Evolutionary conservation across 2,113 vertebrate species (phyloP).

Genomic region (Benitochromis conjunctus): DNA sequence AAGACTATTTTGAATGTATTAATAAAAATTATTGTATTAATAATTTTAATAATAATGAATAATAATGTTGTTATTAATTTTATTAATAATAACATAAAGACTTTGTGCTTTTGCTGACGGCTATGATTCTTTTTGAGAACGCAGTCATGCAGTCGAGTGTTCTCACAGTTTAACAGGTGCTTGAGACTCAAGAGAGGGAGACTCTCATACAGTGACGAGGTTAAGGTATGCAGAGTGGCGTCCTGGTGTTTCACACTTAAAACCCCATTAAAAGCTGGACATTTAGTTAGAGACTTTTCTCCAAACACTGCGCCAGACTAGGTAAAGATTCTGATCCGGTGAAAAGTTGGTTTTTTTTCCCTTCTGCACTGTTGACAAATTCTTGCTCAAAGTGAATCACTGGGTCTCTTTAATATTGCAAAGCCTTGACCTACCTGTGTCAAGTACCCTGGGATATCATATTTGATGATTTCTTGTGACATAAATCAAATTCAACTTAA

Average conservation of each 20-base stretch:
- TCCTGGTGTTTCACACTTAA: not conserved
- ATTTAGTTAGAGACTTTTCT: not conserved
- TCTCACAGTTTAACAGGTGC: constrained; percentile 64
- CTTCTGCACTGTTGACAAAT: not conserved
- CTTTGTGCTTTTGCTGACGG: not conserved
- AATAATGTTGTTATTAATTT: too few species aligned
- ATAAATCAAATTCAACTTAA: not conserved
- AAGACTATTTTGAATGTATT: not conserved
- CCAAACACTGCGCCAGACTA: not conserved
- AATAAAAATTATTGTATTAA: not conserved
- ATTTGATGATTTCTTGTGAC: not conserved
- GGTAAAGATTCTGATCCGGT: not conserved
- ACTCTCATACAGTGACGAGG: constrained; percentile 40
- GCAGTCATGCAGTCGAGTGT: constrained; percentile 62
- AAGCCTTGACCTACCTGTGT: not conserved
- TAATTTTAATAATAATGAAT: too few species aligned
- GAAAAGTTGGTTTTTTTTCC: not conserved
- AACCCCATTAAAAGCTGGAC: not conserved
- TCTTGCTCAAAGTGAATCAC: not conserved
- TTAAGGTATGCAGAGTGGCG: constrained; percentile 56
- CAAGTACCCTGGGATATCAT: not conserved
- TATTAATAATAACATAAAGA: too few species aligned
- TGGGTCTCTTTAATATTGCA: not conserved
- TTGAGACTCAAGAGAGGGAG: constrained; percentile 71
- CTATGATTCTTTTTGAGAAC: constrained; percentile 1